Base-by-base conservation (phyloP, 2,113 vertebrate species). In the Typhlomys cinereus region DNA sequence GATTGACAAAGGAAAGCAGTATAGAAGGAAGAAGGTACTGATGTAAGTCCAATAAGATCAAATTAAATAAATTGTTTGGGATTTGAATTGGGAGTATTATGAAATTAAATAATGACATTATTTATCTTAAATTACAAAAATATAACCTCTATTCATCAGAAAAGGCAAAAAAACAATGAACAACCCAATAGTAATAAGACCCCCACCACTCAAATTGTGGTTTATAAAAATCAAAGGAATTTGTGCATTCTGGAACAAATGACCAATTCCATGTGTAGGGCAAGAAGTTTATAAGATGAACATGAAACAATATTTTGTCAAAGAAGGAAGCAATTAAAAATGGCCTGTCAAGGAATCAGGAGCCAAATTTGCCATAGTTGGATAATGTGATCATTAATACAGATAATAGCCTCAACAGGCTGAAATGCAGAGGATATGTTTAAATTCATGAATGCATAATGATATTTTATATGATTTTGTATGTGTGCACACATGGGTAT, bases 11-110 rank as follows among this genome's bases (percentile, higher is more conserved):
- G 11, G 10, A 11, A 89, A 74, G 89, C 14, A 92, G 18, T 73
- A 80, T 5, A 17, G 23, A 21, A 88, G 52, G 81, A 69, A 54
- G 17, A 13, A 83, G 23, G 52, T 20, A 70, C 5, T 52, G 39
- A 84, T 46, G 2, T 46, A 64, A 88, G 20, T 76, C 88, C 39
- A 85, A 31, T 70, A 17, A 61, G 1, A 20, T 62, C 86, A 76
- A 89, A 41, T 11, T 41, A 48, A 74, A 46, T 20, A 85, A 46
- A 69, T 62, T 57, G 27, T 41, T 90, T 7, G 69, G 11, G 50
- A 80, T 80, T 88, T 87, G 76, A 84, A 67, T 64, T 70, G 5
- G 34, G 86, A 70, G n/a, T 91, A 52, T 85, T 61, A 79, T 54
- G 6, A 76, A 70, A 67, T 73, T 15, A 71, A 64, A 11, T 73